A percentile compares a stretch with the other conserved stretches of the same genome.
Evolutionary conservation across 2,797 vertebrate genomes (phyloP).

Genomic region (Rhinella marina): DNA sequence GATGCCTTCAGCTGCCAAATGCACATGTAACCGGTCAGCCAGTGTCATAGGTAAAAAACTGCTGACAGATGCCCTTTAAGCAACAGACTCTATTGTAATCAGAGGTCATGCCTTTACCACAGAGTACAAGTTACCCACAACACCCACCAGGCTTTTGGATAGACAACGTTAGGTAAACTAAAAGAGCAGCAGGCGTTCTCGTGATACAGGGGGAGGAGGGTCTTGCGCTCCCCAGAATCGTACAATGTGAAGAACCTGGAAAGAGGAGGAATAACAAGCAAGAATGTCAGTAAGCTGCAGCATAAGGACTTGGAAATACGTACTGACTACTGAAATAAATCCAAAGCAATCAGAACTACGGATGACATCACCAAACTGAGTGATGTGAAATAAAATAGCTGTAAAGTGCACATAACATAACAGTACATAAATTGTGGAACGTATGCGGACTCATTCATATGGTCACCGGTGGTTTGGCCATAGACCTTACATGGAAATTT

Average conservation of each 20-base stretch:
- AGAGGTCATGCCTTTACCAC: no score
- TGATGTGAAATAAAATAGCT: no score
- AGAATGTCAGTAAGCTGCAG: neutral
- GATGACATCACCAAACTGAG: no score
- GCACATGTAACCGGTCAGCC: no score
- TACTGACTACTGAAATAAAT: neutral
- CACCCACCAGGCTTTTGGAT: slow-evolving; percentile 30
- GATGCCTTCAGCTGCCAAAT: no score
- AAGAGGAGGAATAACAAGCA: neutral
- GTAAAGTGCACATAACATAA: no score
- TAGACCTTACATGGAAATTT: no score
- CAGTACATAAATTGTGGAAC: no score
- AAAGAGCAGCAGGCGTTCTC: slow-evolving; percentile 44
- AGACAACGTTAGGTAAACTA: slow-evolving; percentile 12
- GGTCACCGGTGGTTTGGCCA: no score
- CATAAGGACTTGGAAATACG: neutral
- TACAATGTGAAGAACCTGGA: slow-evolving; percentile 40
- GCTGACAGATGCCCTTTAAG: neutral
- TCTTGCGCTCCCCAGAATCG: slow-evolving; percentile 25
- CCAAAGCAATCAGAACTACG: no score
- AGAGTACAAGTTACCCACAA: neutral
- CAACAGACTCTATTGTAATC: neutral
- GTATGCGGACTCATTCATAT: no score
- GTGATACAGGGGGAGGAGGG: slow-evolving; percentile 37
- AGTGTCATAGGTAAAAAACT: no score